Evolutionary conservation across 2,888 invertebrate species (phyloP), one percentile per base, ranked within the genome.

Genomic region (Lysandra bellargus): DNA sequence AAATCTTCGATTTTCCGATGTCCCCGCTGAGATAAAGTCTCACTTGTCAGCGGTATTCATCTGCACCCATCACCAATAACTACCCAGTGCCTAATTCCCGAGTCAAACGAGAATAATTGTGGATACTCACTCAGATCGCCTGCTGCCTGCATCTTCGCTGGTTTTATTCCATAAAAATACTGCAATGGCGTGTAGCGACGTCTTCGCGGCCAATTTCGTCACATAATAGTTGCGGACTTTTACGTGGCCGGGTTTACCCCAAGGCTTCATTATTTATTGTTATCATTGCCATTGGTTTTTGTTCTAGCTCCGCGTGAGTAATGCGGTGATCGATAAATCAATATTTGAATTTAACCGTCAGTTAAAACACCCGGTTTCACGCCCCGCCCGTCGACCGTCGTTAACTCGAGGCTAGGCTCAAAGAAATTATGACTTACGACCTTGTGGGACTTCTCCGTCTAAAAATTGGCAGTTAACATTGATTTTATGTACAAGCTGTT

Each of bases 141-240:
- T 53, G 7, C 61, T 7, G 9, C 9, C 23, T 61, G 23, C 61
- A 23, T 23, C 23, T 61, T 61, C 9, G 9, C 61, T 61, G 61
- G 61, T 61, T 61, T 61, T 23, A 61, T 61, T 61, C 61, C 61
- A 61, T 64, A 64, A 64, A 64, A 61, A 61, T 64, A 64, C 2
- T 14, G n/a, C 30, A 64, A 30, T 30, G 4, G 12, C 23, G 64
- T 7, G 64, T 12, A 64, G 30, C 30, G 5, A 17, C 33, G 2
- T 64, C 69, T 69, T 69, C 64, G 64, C 64, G 64, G 64, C 64
- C 69, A 69, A 69, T 69, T 69, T 69, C 69, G 69, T 69, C 69
- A 69, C 69, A 69, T 69, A 69, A 69, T 69, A 5, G 6, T 9
- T 12, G 23, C 69, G 69, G 69, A 69, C 69, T 33, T 33, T 37